These are phyloP conservation scores for Heliconius charithonia DNA, from an alignment of 2,888 invertebrate genomes.

Conservation along the genomic window DNA sequence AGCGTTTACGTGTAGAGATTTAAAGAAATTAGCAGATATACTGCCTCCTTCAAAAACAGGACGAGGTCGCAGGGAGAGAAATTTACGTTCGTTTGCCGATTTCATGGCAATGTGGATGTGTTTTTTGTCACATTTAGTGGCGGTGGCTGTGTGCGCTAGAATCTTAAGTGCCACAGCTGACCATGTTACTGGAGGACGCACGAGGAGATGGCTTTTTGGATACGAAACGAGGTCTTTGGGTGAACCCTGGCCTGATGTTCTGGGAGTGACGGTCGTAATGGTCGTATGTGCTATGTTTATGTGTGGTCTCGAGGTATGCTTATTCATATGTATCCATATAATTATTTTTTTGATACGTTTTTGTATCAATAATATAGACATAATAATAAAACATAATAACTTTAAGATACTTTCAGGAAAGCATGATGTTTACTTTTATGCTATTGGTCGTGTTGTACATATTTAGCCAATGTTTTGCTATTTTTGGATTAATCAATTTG, in stretches of 20 bases:
- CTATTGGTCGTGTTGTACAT: conserved; percentile 71
- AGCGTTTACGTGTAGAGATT: conserved; percentile 75
- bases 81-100: conserved; percentile 79
- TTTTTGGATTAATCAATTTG: conserved; percentile 76
- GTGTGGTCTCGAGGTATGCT: conserved; percentile 84
- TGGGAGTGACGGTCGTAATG: conserved; percentile 85
- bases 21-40: conserved; percentile 70
- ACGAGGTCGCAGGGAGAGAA: conserved; percentile 73
- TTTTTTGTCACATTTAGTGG: conserved; percentile 83
- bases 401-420: conserved; percentile 65
- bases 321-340: neutral
- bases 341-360: neutral
- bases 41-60: conserved; percentile 71
- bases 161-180: conserved; percentile 86
- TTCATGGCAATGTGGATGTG: conserved; percentile 85
- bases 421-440: conserved; percentile 78
- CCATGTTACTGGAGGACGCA: conserved; percentile 84
- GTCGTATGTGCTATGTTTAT: conserved; percentile 85
- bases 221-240: conserved; percentile 83
- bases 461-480: conserved; percentile 79
- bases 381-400: neutral
- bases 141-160: conserved; percentile 85
- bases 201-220: conserved; percentile 85
- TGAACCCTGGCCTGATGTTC: conserved; percentile 86
- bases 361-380: neutral